Percentiles rank a stretch among this genome's conserved stretches.
Evolutionary conservation across 1,140 invertebrate genomes (phyloP).

Genomic region (Nylanderia fulva): DNA sequence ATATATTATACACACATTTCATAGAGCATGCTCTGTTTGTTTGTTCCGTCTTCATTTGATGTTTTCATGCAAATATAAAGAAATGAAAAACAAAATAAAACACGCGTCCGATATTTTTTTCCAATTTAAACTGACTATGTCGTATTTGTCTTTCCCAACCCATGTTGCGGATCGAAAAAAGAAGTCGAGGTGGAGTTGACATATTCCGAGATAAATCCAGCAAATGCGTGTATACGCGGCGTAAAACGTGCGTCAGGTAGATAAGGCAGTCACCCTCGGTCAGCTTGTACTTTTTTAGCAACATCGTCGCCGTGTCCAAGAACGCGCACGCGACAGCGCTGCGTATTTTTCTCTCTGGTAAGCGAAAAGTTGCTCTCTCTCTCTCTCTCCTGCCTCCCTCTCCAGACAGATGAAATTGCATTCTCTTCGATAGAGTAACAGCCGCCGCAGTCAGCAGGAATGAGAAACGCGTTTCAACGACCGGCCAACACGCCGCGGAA

Average conservation of each 20-base stretch:
- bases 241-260: constrained; percentile 24
- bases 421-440: constrained; percentile 54
- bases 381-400: too few species aligned
- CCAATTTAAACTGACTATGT: constrained; percentile 7
- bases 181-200: not conserved
- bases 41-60: too few species aligned
- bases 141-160: not conserved
- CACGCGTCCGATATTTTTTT: not conserved
- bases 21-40: not conserved
- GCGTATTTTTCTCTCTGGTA: constrained; percentile 49
- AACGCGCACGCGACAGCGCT: not conserved
- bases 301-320: not conserved
- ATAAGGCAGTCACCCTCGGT: constrained; percentile 40
- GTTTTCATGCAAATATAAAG: not conserved
- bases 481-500: constrained; percentile 44
- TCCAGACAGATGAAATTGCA: constrained; percentile 34
- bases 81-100: not conserved
- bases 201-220: constrained; percentile 30
- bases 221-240: not conserved
- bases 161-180: not conserved
- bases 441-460: constrained; percentile 52
- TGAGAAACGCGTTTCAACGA: constrained; percentile 56
- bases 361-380: constrained; percentile 25
- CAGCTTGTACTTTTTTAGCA: constrained; percentile 30
- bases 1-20: not conserved